Conservation (phyloP, 2,888 invertebrate species). For the Meteorus colon region DNA sequence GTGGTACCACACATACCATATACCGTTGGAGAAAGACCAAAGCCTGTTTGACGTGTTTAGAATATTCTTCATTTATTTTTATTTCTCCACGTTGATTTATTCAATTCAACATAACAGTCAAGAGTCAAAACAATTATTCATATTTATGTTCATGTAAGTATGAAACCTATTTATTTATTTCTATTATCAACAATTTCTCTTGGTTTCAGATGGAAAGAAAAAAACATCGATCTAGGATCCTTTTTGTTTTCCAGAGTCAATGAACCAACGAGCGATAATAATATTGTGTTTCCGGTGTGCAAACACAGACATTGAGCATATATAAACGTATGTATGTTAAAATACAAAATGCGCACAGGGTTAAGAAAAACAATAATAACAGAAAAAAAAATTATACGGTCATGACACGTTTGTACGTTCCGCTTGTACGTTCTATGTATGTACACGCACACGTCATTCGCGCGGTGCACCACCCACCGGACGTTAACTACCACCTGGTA, state of each 20-base stretch:
- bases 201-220: neutral
- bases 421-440: conserved; percentile 17
- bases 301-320: neutral
- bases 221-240: conserved; percentile 6
- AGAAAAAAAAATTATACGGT: conserved; percentile 32
- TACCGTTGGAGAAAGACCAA: conserved; percentile 15
- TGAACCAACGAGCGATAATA: conserved; percentile 31
- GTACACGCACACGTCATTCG: neutral
- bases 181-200: neutral
- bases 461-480: conserved; percentile 40
- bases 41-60: conserved; percentile 28
- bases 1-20: neutral
- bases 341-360: neutral
- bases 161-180: neutral
- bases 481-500: conserved; percentile 42
- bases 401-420: conserved; percentile 30
- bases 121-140: conserved; percentile 13
- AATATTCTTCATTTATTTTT: conserved; percentile 4
- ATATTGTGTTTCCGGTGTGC: conserved; percentile 19
- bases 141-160: neutral
- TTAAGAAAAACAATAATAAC: conserved; percentile 5
- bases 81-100: neutral
- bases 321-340: neutral
- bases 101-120: neutral
- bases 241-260: conserved; percentile 23